Conservation (phyloP, 53 echinoderm and acorn worm genomes). For the Echinometra lucunter region DNA sequence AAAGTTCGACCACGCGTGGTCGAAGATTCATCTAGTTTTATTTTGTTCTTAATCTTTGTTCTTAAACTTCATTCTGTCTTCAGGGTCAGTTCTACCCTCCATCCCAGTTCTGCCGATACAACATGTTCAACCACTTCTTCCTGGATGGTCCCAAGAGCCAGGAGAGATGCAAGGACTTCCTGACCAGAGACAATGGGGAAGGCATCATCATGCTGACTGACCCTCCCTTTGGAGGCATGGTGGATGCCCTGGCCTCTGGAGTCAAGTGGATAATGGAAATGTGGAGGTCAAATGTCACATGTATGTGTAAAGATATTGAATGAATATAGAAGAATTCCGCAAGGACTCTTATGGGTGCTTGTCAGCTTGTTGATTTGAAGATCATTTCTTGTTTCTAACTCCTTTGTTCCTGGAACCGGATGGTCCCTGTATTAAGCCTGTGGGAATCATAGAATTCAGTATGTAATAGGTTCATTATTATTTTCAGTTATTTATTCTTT, state of each 20-base stretch:
- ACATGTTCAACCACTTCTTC: slow-evolving; percentile 99
- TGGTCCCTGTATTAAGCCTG: too few relatives aligned
- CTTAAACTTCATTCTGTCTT: not conserved
- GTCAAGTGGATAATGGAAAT: slow-evolving; percentile 78
- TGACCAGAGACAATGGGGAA: slow-evolving; percentile 71
- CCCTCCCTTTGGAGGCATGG: slow-evolving; percentile 97
- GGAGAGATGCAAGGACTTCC: slow-evolving; percentile 75
- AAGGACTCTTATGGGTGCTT: not conserved
- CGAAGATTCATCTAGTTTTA: too few relatives aligned
- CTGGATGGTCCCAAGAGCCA: slow-evolving; percentile 77
- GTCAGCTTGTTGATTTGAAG: not conserved
- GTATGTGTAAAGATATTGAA: not conserved
- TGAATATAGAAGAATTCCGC: not conserved
- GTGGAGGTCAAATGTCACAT: slow-evolving; percentile 71
- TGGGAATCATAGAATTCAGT: too few relatives aligned
- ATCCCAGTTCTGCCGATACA: slow-evolving; percentile 89
- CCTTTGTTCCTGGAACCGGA: too few relatives aligned
- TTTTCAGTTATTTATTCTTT: too few relatives aligned
- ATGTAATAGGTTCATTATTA: too few relatives aligned
- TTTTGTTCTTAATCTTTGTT: not conserved
- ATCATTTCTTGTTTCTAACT: too few relatives aligned
- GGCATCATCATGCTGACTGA: slow-evolving; percentile 91
- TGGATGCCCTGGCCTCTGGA: slow-evolving; percentile 81
- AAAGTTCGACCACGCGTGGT: too few relatives aligned
- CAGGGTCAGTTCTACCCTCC: slow-evolving; percentile 95